phyloP scores from a whole-genome alignment of 2,797 vertebrate species.

The Hafferia zeledoni region DNA sequence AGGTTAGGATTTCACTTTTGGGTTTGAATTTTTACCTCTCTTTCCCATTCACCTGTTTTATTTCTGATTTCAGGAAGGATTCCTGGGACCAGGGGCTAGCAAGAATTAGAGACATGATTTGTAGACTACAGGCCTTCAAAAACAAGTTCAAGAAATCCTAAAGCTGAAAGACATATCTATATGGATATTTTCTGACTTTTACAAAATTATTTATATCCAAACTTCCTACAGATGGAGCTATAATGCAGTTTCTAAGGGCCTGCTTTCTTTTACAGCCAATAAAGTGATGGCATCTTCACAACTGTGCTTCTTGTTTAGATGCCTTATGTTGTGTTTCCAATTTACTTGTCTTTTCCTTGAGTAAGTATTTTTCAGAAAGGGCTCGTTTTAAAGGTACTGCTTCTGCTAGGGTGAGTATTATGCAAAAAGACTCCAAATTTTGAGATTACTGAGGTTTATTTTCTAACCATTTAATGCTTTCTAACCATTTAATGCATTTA shows the following conservation, averaged over 20 bases:
- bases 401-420: neutral
- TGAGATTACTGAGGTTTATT: neutral
- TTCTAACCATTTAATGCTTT: neutral
- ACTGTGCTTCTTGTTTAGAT: neutral
- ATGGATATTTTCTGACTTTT: neutral
- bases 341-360: neutral
- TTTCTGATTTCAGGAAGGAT: neutral
- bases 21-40: neutral
- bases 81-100: neutral
- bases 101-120: neutral
- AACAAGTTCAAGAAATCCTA: neutral
- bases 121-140: neutral
- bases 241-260: slow-evolving; percentile 15
- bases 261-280: neutral
- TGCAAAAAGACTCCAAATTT: neutral
- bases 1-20: neutral
- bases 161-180: neutral
- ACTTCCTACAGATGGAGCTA: slow-evolving; percentile 67
- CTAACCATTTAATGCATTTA: neutral
- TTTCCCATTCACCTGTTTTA: neutral
- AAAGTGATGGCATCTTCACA: neutral
- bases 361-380: neutral
- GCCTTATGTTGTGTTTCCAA: neutral
- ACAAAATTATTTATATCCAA: neutral
- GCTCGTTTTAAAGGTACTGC: neutral